A percentile compares a stretch with the other conserved stretches of the same genome.
Conservation (phyloP, 1,140 invertebrate genomes). For the Manduca sexta region DNA sequence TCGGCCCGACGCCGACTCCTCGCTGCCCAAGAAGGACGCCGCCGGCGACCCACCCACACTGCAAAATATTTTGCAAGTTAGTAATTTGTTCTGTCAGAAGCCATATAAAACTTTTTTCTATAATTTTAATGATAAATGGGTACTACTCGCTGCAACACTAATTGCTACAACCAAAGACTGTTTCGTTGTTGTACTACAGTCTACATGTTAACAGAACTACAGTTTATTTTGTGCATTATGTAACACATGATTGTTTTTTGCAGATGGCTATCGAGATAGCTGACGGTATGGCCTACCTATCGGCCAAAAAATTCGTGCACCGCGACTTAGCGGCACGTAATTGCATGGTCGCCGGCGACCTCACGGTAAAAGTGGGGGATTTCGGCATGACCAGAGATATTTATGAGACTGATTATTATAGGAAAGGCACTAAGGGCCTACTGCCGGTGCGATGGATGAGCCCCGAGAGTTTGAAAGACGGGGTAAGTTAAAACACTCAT, state of each 20-base stretch:
- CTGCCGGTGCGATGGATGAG: slow-evolving; percentile 92
- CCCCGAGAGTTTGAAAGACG: slow-evolving; percentile 97
- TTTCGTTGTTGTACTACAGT: too few relatives aligned
- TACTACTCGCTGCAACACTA: too few relatives aligned
- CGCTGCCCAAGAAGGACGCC: slow-evolving; percentile 48
- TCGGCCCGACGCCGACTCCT: slow-evolving; percentile 80
- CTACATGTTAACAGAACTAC: too few relatives aligned
- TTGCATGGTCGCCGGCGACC: slow-evolving; percentile 94
- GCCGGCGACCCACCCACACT: slow-evolving; percentile 79
- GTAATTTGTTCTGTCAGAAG: too few relatives aligned
- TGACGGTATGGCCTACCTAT: slow-evolving; percentile 98
- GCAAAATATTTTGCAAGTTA: slow-evolving; percentile 75
- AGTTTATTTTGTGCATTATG: too few relatives aligned
- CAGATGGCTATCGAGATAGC: slow-evolving; percentile 98
- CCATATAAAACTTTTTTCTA: too few relatives aligned
- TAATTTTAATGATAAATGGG: too few relatives aligned
- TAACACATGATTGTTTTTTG: too few relatives aligned
- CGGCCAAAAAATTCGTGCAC: slow-evolving; percentile 96
- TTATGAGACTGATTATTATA: slow-evolving; percentile 98
- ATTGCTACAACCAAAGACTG: too few relatives aligned
- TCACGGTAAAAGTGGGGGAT: slow-evolving; percentile 97
- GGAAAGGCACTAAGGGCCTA: slow-evolving; percentile 92
- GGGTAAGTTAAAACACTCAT: slow-evolving; percentile 72
- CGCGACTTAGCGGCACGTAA: slow-evolving; percentile 97
- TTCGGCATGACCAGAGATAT: slow-evolving; percentile 97